Conservation (phyloP, 2,797 vertebrate species). For the Neosilurus hyrtlii region DNA sequence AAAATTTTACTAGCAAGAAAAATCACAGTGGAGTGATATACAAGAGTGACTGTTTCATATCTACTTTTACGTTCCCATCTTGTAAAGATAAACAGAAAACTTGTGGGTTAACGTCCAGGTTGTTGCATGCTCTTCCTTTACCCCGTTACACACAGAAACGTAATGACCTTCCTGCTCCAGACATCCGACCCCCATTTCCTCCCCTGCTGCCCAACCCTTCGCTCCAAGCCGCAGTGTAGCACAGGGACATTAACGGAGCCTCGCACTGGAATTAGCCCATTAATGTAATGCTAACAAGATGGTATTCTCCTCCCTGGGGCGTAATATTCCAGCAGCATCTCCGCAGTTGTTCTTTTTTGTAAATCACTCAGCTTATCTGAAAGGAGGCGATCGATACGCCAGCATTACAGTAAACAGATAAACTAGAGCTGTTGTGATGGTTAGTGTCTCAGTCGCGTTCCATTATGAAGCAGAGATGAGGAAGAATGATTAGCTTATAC, state of each 20-base stretch:
- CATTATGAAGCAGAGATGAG: conserved; percentile 74
- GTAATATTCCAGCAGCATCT: conserved; percentile 73
- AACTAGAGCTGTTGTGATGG: conserved; percentile 67
- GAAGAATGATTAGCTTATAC: conserved; percentile 69
- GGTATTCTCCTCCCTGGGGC: conserved; percentile 73
- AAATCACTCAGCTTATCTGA: conserved; percentile 78
- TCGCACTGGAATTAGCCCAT: conserved; percentile 77
- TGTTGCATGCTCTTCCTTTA: conserved; percentile 40
- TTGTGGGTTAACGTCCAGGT: conserved; percentile 39
- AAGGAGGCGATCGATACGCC: conserved; percentile 76
- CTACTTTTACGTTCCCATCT: conserved; percentile 17
- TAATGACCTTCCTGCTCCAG: conserved; percentile 60
- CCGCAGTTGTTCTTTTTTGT: conserved; percentile 69
- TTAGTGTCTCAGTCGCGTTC: conserved; percentile 64
- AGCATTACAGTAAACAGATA: conserved; percentile 80
- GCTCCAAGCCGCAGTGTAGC: conserved; percentile 62
- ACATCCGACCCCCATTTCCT: conserved; percentile 65
- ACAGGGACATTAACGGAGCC: conserved; percentile 73
- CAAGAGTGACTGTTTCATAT: conserved; percentile 25
- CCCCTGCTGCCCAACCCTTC: conserved; percentile 48
- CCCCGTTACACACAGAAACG: conserved; percentile 53
- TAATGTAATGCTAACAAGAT: conserved; percentile 82
- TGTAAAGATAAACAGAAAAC: conserved; percentile 30
- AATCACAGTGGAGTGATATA: background rate
- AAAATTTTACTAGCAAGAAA: conserved; percentile 18